Conservation (phyloP, 2,888 invertebrate species). For the Dione juno region DNA sequence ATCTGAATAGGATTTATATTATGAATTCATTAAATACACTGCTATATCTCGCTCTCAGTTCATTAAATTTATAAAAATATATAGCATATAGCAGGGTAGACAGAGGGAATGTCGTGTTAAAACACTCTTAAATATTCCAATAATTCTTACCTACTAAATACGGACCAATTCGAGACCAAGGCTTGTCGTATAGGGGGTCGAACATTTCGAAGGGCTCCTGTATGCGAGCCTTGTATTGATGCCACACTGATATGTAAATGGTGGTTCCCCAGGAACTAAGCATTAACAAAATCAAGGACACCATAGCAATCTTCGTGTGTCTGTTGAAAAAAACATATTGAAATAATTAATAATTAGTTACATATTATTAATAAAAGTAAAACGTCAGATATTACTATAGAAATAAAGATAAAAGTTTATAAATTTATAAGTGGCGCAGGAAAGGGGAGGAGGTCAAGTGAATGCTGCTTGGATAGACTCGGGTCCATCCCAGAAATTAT, state of each 20-base stretch:
- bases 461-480: too few relatives aligned
- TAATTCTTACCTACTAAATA: conserved; percentile 87
- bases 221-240: conserved; percentile 89
- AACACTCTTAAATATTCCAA: neutral
- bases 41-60: too few relatives aligned
- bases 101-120: too few relatives aligned
- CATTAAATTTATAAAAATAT: too few relatives aligned
- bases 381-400: conserved; percentile 19
- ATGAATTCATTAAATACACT: neutral
- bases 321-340: conserved; percentile 61
- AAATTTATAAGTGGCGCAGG: too few relatives aligned
- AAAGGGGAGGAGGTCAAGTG: too few relatives aligned
- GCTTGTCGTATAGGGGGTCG: conserved; percentile 92
- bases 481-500: too few relatives aligned
- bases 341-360: conserved; percentile 35
- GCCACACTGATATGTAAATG: conserved; percentile 88
- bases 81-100: too few relatives aligned
- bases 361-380: neutral
- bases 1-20: neutral
- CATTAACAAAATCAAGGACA: conserved; percentile 84
- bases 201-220: conserved; percentile 92
- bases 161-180: conserved; percentile 91
- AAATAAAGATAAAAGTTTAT: too few relatives aligned
- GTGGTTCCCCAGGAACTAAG: conserved; percentile 90
- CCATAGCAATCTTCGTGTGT: conserved; percentile 85